Evolutionary conservation across 2,888 invertebrate genomes (phyloP), one percentile per base, ranked within the genome.

Genomic region (Sinelater perroti): DNA sequence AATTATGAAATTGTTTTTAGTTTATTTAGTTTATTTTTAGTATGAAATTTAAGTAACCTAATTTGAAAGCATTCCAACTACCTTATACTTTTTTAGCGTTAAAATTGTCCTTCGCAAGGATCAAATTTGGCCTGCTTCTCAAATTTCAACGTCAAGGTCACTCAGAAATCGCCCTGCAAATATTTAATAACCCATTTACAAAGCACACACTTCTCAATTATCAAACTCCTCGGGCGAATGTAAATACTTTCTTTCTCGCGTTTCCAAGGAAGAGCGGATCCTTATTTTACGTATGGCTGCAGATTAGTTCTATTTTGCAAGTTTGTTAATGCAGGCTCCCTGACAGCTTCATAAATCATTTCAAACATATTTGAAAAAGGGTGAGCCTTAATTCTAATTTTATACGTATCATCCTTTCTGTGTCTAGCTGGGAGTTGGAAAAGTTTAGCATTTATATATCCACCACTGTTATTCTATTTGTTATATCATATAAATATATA

Each of bases 321-420:
- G 33, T 14, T 33, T 33, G 33, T 33, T 16, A 33, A 33, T 16
- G 14, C 33, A 33, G 16, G 16, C 33, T 16, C 13, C 33, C 14
- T 13, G 16, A 33, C 11, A 33, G 33, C 13, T 6, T 8, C 33
- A 33, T 33, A 33, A 33, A 33, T 33, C 33, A 33, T 33, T 33
- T 7, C 33, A 33, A 33, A 33, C 13, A 33, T 16, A 16, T 33
- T 8, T 14, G 8, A 33, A 33, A 14, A 33, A 3, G 33, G 33
- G 14, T 8, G 7, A 16, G 14, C 14, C 16, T 33, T 16, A 33
- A 33, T 33, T 11, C 16, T 16, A 33, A 33, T 33, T 33, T 33
- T 33, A 33, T 33, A 33, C 33, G 14, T 33, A 16, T 33, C 33
- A 33, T 33, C 33, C 30, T n/a, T n/a, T n/a, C n/a, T n/a, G n/a